Evolutionary conservation across 2,888 invertebrate species (phyloP), one percentile per base, ranked within the genome.

Genomic region (Melinaea marsaeus): DNA sequence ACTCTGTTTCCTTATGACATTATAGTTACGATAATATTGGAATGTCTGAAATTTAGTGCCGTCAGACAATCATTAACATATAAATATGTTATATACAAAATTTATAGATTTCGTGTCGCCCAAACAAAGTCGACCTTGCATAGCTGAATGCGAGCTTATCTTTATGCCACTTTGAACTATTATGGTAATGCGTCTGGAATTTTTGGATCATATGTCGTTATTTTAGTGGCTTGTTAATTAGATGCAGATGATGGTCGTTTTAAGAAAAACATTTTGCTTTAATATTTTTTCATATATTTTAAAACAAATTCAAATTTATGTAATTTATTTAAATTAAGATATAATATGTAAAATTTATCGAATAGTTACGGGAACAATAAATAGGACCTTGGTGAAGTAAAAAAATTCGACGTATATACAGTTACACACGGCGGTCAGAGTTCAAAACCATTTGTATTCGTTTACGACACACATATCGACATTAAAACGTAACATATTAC

Each of bases 371-470:
- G 35, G 13, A 58, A 64, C 32, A 54, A 64, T 56, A 61, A 63
- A 37, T 34, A 55, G 57, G 70, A 66, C 88, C 86, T 86, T 86
- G 85, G 85, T 81, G 79, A 71, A 75, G 66, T 74, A 70, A 70
- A 67, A 73, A 71, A 70, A 75, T 73, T 63, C 69, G 70, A 71
- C 68, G 70, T 62, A 69, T 64, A 66, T 55, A 61, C 46, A 63
- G 45, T 67, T 58, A 60, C 61, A 68, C 63, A 64, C 61, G 60
- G 67, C 66, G 78, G 81, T 83, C 79, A 84, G 72, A 86, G 85
- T 80, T 87, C 83, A 86, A 79, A 76, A 74, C 71, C 75, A 80
- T 86, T 80, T 80, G 77, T 78, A 79, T 78, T 79, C 74, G 79
- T 80, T 83, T 79, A 80, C 67, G 71, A 79, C 76, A 74, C 46